Percentiles rank a stretch among this genome's conserved stretches.
Evolutionary conservation across 1,140 invertebrate genomes (phyloP).

Genomic region (Frieseomelitta varia): DNA sequence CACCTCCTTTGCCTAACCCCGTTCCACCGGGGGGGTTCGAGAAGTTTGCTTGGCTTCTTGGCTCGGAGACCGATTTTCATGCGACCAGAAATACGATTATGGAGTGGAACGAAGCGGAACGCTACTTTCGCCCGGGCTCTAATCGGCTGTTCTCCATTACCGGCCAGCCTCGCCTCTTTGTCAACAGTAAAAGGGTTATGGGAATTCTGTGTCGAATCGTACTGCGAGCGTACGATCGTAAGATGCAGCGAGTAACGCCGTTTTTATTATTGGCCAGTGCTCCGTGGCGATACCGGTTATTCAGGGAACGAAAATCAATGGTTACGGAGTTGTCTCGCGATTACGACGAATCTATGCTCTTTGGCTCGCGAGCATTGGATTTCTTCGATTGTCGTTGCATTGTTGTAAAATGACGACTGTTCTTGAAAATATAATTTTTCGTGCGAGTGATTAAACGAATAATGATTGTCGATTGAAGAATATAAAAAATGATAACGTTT

Average conservation of each 20-base stretch:
- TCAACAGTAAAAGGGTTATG: constrained; percentile 27
- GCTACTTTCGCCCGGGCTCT: constrained; percentile 23
- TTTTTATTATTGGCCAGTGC: neutral
- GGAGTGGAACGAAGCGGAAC: constrained; percentile 20
- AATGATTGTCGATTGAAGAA: neutral
- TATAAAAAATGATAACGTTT: neutral
- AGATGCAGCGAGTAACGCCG: neutral
- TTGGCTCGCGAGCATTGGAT: neutral
- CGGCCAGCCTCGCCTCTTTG: neutral
- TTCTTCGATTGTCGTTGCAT: neutral
- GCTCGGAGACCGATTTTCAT: constrained; percentile 47
- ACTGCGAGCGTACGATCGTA: neutral
- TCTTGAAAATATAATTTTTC: too few relatives aligned
- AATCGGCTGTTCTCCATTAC: constrained; percentile 27
- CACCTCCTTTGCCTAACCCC: neutral
- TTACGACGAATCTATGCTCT: neutral
- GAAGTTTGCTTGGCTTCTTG: constrained; percentile 37
- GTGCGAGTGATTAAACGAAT: too few relatives aligned
- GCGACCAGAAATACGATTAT: constrained; percentile 25
- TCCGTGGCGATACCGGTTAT: neutral
- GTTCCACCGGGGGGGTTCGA: neutral
- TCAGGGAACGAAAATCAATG: neutral
- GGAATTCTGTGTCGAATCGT: constrained; percentile 14
- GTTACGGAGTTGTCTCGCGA: neutral
- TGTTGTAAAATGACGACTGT: neutral